phyloP scores from a whole-genome alignment of 2,888 invertebrate species.

The Rhagonycha fulva region DNA sequence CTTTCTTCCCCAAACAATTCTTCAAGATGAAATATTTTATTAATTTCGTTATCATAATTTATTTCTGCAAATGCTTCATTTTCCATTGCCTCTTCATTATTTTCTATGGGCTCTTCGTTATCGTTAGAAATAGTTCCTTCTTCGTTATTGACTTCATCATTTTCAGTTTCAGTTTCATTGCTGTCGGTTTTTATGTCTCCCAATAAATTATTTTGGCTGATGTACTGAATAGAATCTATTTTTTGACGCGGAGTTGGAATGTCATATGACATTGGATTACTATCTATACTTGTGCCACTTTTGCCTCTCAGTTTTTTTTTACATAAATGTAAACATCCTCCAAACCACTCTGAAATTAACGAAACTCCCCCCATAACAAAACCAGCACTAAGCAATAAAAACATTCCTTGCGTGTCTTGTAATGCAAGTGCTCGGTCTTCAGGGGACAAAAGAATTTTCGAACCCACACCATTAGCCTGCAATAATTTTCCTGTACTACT shows the following conservation, averaged over 20 bases:
- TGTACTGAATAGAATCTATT: slow-evolving; percentile 32
- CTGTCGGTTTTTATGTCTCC: neutral
- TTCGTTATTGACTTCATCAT: slow-evolving; percentile 10
- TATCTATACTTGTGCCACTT: slow-evolving; percentile 38
- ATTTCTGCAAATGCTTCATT: slow-evolving; percentile 1
- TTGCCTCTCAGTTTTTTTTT: slow-evolving; percentile 41
- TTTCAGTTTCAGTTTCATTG: slow-evolving; percentile 7
- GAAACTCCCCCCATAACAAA: slow-evolving; percentile 67
- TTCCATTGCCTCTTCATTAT: neutral
- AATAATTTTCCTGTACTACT: slow-evolving; percentile 62
- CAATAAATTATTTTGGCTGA: slow-evolving; percentile 4
- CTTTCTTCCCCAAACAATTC: slow-evolving; percentile 41
- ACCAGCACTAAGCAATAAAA: slow-evolving; percentile 72
- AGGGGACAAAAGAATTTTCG: slow-evolving; percentile 55
- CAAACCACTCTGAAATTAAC: slow-evolving; percentile 71
- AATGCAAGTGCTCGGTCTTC: slow-evolving; percentile 76
- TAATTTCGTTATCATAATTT: slow-evolving; percentile 39
- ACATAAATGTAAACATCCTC: slow-evolving; percentile 68
- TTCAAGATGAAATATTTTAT: slow-evolving; percentile 42
- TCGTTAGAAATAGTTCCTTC: slow-evolving; percentile 12
- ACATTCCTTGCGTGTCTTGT: slow-evolving; percentile 84
- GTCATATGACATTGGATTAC: slow-evolving; percentile 47
- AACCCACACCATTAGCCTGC: slow-evolving; percentile 57
- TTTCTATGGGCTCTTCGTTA: neutral
- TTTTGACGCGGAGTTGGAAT: slow-evolving; percentile 44